A percentile compares a stretch with the other conserved stretches of the same genome.
These are phyloP conservation scores for Phenganax subtilis DNA, from an alignment of 92 coral and sea anemone genomes.

Conservation along the genomic window DNA sequence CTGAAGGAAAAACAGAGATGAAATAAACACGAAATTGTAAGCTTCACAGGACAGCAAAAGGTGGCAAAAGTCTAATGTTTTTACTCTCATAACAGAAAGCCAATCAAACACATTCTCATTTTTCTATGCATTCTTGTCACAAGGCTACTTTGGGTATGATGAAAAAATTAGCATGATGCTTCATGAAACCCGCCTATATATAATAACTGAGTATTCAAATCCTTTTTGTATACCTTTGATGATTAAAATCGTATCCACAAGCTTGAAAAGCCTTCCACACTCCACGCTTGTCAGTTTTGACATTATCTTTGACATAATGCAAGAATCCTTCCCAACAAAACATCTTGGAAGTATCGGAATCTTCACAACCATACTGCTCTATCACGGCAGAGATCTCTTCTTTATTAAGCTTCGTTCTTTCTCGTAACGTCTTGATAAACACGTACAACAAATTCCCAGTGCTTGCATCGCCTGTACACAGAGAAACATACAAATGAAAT, in stretches of 20 bases:
- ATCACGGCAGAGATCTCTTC: slow-evolving; percentile 69
- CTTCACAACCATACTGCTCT: slow-evolving; percentile 53
- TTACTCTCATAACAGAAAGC: too few species aligned
- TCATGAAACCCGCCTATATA: too few species aligned
- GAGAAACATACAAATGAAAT: too few species aligned
- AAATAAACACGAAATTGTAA: neutral
- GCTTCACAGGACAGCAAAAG: neutral
- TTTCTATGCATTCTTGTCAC: too few species aligned
- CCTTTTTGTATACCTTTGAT: slow-evolving; percentile 55
- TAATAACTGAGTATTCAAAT: too few species aligned
- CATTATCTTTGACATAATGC: slow-evolving; percentile 59
- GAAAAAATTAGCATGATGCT: neutral
- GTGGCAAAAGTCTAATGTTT: too few species aligned
- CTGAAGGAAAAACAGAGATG: slow-evolving; percentile 37
- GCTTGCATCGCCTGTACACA: neutral
- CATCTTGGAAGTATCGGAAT: slow-evolving; percentile 13
- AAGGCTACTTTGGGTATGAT: neutral
- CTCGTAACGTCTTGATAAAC: slow-evolving; percentile 66
- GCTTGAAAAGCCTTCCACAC: slow-evolving; percentile 80
- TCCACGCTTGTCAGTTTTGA: slow-evolving; percentile 57
- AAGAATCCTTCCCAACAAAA: slow-evolving; percentile 57
- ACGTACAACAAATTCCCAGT: slow-evolving; percentile 62
- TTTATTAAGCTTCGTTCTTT: slow-evolving; percentile 57
- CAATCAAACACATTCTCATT: too few species aligned
- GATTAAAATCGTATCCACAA: slow-evolving; percentile 83